Base-by-base conservation (phyloP, 2,113 vertebrate genomes). In the Gadus macrocephalus region DNA sequence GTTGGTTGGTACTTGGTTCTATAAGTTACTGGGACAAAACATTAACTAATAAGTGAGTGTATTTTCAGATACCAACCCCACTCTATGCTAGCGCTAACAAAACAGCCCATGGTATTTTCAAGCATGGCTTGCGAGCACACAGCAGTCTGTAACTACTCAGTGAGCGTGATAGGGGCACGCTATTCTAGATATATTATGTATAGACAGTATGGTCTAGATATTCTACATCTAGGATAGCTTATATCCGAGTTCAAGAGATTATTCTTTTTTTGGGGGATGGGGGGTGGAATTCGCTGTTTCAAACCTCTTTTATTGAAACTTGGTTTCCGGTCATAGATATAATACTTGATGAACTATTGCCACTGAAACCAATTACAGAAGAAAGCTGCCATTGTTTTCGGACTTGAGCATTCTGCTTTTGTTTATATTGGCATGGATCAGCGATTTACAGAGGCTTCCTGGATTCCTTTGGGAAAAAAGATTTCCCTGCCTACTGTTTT, bases 51-150 rank as follows among this genome's bases (percentile, higher is more conserved):
- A 42, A 67, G 62, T 75, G 64, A 22, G 63, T 81, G 69, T 68
- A 75, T 78, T 65, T 68, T 69, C 61, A 69, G 73, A 49, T 49
- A 49, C 12, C 11, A 49, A 49, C 42, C 42, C 67, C 77, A 78
- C 82, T 74, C 70, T 72, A 61, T 56, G 62, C 59, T 65, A 78
- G 78, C 25, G 20, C 55, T 75, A 63, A 76, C 67, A n/a, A 9
- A 74, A 63, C 78, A 85, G 84, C 85, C 80, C 80, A 35, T 83
- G 65, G 76, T 79, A 72, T 83, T 81, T 78, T 72, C 71, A 78
- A 67, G 73, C 70, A 63, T 62, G 73, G 74, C 87, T 83, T 79
- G 65, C 72, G 73, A 70, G 86, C 80, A 75, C 81, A 60, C 79
- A 73, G 76, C 80, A 87, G 85, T 82, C 42, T 67, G 71, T 22